Evolutionary conservation across 2,113 vertebrate species (phyloP), one percentile per base, ranked within the genome.

Genomic region (Eptatretus burgeri): DNA sequence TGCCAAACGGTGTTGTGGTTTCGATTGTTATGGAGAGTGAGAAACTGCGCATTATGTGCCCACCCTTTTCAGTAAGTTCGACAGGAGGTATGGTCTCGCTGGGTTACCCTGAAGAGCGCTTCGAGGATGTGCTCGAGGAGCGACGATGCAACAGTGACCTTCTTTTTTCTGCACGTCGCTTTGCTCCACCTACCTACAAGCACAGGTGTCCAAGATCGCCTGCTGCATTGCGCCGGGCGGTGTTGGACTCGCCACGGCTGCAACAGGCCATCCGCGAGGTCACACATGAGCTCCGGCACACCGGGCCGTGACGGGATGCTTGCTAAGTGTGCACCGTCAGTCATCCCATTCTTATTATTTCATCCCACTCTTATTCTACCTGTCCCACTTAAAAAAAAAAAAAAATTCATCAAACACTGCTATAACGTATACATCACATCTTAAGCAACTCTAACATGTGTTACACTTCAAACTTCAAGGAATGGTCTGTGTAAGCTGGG

Each of bases 81-180:
- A n/a, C 56, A 11, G 12, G 12, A n/a, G 20, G 56, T n/a, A 60
- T 60, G 56, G 20, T 60, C n/a, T 20, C 20, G 56, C 56, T n/a
- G 20, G 56, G n/a, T 65, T 87, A 81, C 74, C 94, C 86, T 19
- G 78, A 84, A 71, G 84, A 93, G 70, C 82, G 86, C 14, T 85
- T 93, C 71, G 88, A 93, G 77, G 93, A 96, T 71, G 73, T 85
- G 9, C 66, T 98, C 69, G 85, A 94, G 69, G 93, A 98, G 67
- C 80, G 88, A 52, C 76, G 83, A 52, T 74, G 74, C 62, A 80
- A 77, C 72, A 96, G 89, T n/a, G 93, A 98, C 73, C 65, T 93
- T 68, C 76, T 80, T 71, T 93, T 89, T 1, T 87, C 86, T 0
- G 79, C 94, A 74, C 82, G 74, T 68, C 89, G 84, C 67, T 95